These are phyloP conservation scores for Erebia epiphron DNA, from an alignment of 2,888 invertebrate genomes.

Conservation along the genomic window DNA sequence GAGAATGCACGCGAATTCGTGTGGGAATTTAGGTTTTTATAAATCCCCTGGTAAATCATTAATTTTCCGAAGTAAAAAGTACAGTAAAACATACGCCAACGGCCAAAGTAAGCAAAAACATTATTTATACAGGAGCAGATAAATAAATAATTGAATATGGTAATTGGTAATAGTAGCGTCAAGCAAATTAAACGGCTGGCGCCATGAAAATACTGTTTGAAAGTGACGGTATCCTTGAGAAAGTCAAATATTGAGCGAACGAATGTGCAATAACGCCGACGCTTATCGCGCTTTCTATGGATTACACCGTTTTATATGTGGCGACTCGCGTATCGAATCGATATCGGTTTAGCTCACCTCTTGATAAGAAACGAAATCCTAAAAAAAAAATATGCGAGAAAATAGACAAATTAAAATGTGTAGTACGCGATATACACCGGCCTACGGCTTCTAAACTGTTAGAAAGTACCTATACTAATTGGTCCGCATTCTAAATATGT, in stretches of 20 bases:
- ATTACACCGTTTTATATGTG: slow-evolving; percentile 16
- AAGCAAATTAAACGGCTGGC: slow-evolving; percentile 28
- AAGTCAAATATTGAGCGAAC: slow-evolving; percentile 47
- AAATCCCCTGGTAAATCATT: too few relatives aligned
- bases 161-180: slow-evolving; percentile 1
- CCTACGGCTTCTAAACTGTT: too few relatives aligned
- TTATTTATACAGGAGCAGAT: background rate
- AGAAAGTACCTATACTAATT: too few relatives aligned
- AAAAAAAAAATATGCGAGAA: too few relatives aligned
- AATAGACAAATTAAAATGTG: too few relatives aligned
- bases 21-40: too few relatives aligned
- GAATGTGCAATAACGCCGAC: slow-evolving; percentile 40
- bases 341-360: background rate
- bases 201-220: slow-evolving; percentile 34
- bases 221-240: slow-evolving; percentile 49
- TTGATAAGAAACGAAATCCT: background rate
- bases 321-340: background rate
- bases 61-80: too few relatives aligned
- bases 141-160: slow-evolving; percentile 2
- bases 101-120: too few relatives aligned
- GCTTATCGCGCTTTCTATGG: slow-evolving; percentile 42
- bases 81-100: too few relatives aligned
- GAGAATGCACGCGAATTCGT: too few relatives aligned
- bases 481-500: too few relatives aligned
- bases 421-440: too few relatives aligned